Evolutionary conservation across 2,797 vertebrate species (phyloP).

Genomic region (Chaetophractus vellerosus): DNA sequence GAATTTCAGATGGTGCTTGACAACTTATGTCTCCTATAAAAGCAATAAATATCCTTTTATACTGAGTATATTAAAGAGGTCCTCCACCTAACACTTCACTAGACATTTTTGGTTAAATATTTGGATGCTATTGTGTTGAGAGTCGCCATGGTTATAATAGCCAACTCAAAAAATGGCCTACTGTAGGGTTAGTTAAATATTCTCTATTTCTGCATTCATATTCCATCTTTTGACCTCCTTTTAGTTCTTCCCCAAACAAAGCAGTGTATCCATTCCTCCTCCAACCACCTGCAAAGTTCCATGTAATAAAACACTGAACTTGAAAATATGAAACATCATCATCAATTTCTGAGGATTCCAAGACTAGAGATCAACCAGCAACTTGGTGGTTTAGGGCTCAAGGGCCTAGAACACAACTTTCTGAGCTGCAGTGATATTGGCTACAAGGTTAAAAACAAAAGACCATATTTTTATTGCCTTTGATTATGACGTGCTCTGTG

Average conservation of each 20-base stretch:
- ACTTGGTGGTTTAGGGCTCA: not conserved
- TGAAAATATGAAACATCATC: slow-evolving; percentile 16
- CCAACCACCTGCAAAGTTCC: slow-evolving; percentile 28
- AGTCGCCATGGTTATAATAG: not conserved
- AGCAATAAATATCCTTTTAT: slow-evolving; percentile 43
- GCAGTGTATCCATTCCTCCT: not conserved
- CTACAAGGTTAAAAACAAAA: not conserved
- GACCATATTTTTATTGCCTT: slow-evolving; percentile 53
- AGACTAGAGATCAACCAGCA: slow-evolving; percentile 54
- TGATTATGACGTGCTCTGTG: slow-evolving; percentile 74
- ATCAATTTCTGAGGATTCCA: slow-evolving; percentile 42
- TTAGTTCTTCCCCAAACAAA: slow-evolving; percentile 69
- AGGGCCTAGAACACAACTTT: not conserved
- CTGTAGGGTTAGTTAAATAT: slow-evolving; percentile 8
- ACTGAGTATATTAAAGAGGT: slow-evolving; percentile 47
- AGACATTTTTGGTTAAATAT: slow-evolving; percentile 64
- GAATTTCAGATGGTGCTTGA: slow-evolving; percentile 69
- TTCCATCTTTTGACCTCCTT: not conserved
- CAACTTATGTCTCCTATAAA: slow-evolving; percentile 45
- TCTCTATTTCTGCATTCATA: not conserved
- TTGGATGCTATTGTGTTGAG: slow-evolving; percentile 33
- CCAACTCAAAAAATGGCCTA: slow-evolving; percentile 38
- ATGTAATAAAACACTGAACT: slow-evolving; percentile 1
- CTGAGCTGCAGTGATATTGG: not conserved
- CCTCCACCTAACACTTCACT: slow-evolving; percentile 13